These are phyloP conservation scores for Micrasema longulum DNA, from an alignment of 1,140 invertebrate genomes.

Conservation along the genomic window DNA sequence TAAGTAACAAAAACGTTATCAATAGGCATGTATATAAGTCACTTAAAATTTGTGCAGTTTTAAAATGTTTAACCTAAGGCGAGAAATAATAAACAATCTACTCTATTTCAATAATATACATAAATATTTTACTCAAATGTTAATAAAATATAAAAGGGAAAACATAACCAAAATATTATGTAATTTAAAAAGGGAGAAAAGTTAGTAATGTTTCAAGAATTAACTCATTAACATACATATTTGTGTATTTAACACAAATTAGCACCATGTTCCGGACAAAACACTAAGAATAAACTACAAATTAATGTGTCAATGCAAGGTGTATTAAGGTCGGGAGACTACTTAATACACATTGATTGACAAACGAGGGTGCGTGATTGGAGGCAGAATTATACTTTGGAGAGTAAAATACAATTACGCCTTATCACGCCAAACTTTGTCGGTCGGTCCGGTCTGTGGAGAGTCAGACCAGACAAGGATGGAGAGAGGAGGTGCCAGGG, in stretches of 20 bases:
- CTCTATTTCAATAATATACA: too few relatives aligned
- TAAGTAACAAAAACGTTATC: constrained; percentile 44
- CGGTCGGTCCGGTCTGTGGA: constrained; percentile 18
- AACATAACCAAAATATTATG: constrained; percentile 19
- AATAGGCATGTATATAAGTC: constrained; percentile 48
- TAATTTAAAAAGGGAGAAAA: constrained; percentile 35
- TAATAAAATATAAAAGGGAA: constrained; percentile 23
- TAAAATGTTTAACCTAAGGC: constrained; percentile 39
- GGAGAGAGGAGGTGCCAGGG: constrained; percentile 12
- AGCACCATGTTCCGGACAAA: constrained; percentile 55
- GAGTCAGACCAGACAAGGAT: constrained; percentile 21
- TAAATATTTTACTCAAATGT: constrained; percentile 7
- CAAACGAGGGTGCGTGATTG: not conserved
- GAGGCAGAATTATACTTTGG: not conserved
- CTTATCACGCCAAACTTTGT: too few relatives aligned
- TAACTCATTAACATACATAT: constrained; percentile 47
- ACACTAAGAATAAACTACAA: constrained; percentile 24
- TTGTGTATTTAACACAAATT: constrained; percentile 52
- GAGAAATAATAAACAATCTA: constrained; percentile 29
- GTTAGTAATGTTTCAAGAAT: constrained; percentile 43
- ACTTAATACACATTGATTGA: constrained; percentile 18
- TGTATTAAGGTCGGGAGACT: constrained; percentile 42
- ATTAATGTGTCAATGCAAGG: constrained; percentile 23
- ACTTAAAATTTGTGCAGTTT: constrained; percentile 51
- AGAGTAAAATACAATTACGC: constrained; percentile 9